Base-by-base conservation (phyloP, 2,888 invertebrate genomes). In the Scelioninae gen. 1 region DNA sequence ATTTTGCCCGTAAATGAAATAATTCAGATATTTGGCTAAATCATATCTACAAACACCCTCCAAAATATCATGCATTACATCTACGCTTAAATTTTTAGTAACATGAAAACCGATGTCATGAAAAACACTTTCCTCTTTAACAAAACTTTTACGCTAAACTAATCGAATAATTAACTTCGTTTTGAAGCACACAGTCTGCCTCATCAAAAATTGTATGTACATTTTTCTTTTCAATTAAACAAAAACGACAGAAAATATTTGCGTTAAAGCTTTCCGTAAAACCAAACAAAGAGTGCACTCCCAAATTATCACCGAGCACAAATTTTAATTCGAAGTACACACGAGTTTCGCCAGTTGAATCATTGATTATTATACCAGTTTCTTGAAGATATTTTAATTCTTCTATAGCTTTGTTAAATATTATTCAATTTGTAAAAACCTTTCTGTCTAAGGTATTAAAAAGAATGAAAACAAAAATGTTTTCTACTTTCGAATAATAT, bases 21-120 rank as follows among this genome's bases (percentile, higher is more conserved):
- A 7, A 40, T 86, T 56, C 16, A 87, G 69, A 16, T 85, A 82
- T 10, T 66, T 51, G 11, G 71, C 69, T 16, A 86, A 62, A 53
- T 85, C 86, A 80, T 86, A 86, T 23, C 79, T 78, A 23, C 80
- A 83, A 13, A 83, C 56, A 5, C 87, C 85, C 16, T 63, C 63
- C 9, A 49, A 6, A 16, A 63, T 10, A 34, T 63, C 63, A 49
- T 63, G 63, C 49, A 63, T 63, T 0, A 63, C 49, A 49, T 49
- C 47, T 7, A 62, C 47, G 13, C 31, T 47, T 1, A 16, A 47
- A 32, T 62, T 60, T 58, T 13, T 58, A 6, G 58, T 58, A 23
- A 58, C 58, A 40, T 60, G 60, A 60, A 60, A 60, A 7, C 13
- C 47, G 15, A 62, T 62, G 0, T 31, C 31, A 15, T 62, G 45